Evolutionary conservation across 2,113 vertebrate genomes (phyloP).

Genomic region (Oxygymnocypris stewartii): DNA sequence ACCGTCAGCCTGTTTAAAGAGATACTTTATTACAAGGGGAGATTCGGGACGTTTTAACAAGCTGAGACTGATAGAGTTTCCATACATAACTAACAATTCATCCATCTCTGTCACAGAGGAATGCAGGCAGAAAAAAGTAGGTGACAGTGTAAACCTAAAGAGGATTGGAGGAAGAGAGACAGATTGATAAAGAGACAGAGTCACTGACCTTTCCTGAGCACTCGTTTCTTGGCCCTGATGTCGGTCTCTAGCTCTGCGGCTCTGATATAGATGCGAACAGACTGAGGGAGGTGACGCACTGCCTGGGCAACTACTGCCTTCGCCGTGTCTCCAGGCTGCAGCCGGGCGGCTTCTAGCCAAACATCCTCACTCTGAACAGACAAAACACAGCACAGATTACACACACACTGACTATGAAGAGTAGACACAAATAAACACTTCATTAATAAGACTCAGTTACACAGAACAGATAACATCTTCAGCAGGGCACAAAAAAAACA

Average conservation of each 20-base stretch:
- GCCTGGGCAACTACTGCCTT: slow-evolving; percentile 98
- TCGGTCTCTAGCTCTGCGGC: slow-evolving; percentile 97
- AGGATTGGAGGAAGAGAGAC: neutral
- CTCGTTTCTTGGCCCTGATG: slow-evolving; percentile 93
- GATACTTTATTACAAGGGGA: neutral
- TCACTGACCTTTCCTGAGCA: slow-evolving; percentile 89
- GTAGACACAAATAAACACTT: neutral
- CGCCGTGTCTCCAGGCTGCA: slow-evolving; percentile 96
- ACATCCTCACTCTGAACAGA: slow-evolving; percentile 91
- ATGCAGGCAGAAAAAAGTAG: slow-evolving; percentile 66
- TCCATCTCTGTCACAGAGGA: slow-evolving; percentile 70
- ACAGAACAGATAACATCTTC: neutral
- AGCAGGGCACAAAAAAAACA: neutral
- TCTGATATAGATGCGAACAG: slow-evolving; percentile 94
- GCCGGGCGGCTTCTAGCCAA: slow-evolving; percentile 93
- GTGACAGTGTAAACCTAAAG: neutral
- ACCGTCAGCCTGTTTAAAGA: neutral
- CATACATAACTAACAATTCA: slow-evolving; percentile 56
- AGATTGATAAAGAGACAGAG: neutral
- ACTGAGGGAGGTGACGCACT: slow-evolving; percentile 92
- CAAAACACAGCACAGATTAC: too few relatives aligned
- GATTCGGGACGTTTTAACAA: slow-evolving; percentile 53
- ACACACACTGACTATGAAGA: slow-evolving; percentile 67
- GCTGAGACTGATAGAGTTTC: slow-evolving; percentile 59
- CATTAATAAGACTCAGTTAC: neutral